Conservation (phyloP, 1,140 invertebrate species). For the Microplitis mediator region DNA sequence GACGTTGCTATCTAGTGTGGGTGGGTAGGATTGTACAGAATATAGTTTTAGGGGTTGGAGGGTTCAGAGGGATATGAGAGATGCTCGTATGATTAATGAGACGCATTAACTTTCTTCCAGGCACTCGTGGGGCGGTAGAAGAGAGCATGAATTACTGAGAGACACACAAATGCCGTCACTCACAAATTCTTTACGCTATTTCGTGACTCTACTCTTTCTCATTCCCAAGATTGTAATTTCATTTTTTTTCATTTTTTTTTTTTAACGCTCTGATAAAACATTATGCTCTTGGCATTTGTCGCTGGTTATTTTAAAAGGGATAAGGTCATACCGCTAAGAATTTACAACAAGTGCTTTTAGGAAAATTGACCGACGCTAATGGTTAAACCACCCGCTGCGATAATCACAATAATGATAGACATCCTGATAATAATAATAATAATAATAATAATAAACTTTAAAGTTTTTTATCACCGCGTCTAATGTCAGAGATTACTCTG, state of each 20-base stretch:
- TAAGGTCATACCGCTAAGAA: constrained; percentile 10
- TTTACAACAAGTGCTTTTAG: constrained; percentile 36
- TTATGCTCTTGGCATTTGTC: constrained; percentile 20
- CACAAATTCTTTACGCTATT: constrained; percentile 1
- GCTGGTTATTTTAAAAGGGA: not conserved
- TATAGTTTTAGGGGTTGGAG: no score
- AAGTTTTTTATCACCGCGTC: not conserved
- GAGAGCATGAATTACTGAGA: constrained; percentile 6
- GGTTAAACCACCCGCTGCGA: constrained; percentile 19
- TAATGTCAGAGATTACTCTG: not conserved
- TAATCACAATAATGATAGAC: constrained; percentile 27
- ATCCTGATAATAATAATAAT: constrained; percentile 14
- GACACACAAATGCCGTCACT: constrained; percentile 6
- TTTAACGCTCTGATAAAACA: not conserved
- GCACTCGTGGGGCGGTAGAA: not conserved
- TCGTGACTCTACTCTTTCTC: not conserved
- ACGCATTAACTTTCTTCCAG: constrained; percentile 27
- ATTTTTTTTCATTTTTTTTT: constrained; percentile 1
- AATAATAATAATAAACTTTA: not conserved
- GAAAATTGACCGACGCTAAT: constrained; percentile 48
- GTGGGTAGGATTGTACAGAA: not conserved
- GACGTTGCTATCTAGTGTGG: constrained; percentile 2
- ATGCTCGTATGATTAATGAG: constrained; percentile 35
- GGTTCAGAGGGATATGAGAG: not conserved
- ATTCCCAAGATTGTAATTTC: not conserved